phyloP scores from a whole-genome alignment of 2,797 vertebrate species.

The Varecia variegata region DNA sequence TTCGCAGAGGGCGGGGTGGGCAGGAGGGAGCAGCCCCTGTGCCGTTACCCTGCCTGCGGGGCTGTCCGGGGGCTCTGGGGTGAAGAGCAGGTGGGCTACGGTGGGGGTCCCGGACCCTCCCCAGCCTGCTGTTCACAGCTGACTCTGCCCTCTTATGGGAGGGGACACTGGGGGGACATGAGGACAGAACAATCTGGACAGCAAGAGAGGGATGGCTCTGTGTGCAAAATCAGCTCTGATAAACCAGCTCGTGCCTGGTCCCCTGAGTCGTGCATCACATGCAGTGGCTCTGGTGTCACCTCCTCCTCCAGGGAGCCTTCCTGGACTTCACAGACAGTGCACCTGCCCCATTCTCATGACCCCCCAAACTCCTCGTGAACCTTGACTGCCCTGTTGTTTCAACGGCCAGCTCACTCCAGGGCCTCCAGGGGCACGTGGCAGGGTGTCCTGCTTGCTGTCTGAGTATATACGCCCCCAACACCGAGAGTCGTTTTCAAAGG shows the following conservation, averaged over 20 bases:
- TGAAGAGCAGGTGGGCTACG: no score
- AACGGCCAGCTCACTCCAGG: neutral
- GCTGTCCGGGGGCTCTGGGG: neutral
- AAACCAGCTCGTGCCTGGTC: neutral
- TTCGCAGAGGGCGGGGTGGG: accelerated
- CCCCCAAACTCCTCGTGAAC: neutral
- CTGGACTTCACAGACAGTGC: neutral
- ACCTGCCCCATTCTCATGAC: neutral
- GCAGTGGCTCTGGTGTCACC: neutral
- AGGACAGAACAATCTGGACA: neutral
- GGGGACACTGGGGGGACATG: accelerated
- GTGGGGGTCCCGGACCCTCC: neutral
- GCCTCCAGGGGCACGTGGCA: neutral
- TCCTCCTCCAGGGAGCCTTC: neutral
- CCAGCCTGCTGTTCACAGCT: accelerated
- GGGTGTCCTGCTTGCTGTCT: neutral
- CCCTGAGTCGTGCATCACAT: neutral
- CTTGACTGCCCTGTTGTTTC: neutral
- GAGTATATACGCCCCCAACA: neutral
- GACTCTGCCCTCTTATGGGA: no score
- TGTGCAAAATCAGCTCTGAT: neutral
- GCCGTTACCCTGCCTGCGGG: neutral
- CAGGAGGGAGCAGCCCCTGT: neutral
- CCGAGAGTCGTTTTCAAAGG: neutral
- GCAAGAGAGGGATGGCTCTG: neutral